Base-by-base conservation (phyloP, 2,888 invertebrate species). In the Pheosia gnoma region DNA sequence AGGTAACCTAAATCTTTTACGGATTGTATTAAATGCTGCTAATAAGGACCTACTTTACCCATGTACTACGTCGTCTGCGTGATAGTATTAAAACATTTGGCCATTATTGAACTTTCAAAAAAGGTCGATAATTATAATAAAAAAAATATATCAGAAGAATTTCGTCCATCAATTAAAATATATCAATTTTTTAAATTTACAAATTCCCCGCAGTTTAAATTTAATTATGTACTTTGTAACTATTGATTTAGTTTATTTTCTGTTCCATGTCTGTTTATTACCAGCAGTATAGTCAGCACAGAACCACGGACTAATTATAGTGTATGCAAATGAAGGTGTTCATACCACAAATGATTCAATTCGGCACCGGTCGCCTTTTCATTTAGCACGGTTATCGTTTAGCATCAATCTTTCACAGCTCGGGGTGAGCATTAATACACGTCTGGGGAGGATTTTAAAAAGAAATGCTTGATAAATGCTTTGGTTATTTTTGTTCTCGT, bases 291-390 rank as follows among this genome's bases (percentile, higher is more conserved):
- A 47, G 11, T 11, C 47, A n/a, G 71, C 74, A 81, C 82, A 66
- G 84, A 88, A 87, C 87, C 84, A 87, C 80, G 74, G 81, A 84
- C 82, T 90, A 90, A 90, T 91, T 90, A 88, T 78, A 82, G 78
- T 78, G 81, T 86, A 91, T 91, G 89, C 85, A 89, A 91, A 92
- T 90, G 83, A 85, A 85, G 79, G 71, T 81, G 83, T 87, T 86
- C 80, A 84, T 85, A 85, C 81, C 84, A 41, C 85, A 86, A 90
- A 90, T 89, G 84, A 87, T 89, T 91, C 90, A 90, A 92, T 91
- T 88, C 88, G 74, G 72, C 72, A 78, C 73, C 77, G 72, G 74
- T 70, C 75, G 79, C 79, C 82, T 87, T 89, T 90, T 88, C 85
- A 89, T 90, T 89, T 86, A 84, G 81, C 69, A 67, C 74, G 65